These are phyloP conservation scores for Arbacia lixula DNA, from an alignment of 53 echinoderm and acorn worm species.

Conservation along the genomic window DNA sequence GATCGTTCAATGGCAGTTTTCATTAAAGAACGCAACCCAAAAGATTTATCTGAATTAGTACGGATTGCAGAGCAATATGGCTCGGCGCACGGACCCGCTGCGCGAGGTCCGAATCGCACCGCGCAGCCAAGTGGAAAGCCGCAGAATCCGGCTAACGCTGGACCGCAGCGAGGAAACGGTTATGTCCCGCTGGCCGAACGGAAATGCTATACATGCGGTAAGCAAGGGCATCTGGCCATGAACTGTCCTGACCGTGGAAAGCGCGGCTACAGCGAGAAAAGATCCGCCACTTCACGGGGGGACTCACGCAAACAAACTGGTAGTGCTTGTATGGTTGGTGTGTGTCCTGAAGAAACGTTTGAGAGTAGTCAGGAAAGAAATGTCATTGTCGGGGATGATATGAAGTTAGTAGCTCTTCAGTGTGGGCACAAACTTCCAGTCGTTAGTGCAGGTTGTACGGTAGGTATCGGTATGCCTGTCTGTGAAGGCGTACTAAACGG, in stretches of 20 bases:
- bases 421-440: slow-evolving; percentile 22
- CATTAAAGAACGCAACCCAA: background rate
- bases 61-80: background rate
- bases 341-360: background rate
- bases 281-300: background rate
- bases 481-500: background rate
- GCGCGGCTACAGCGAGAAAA: background rate
- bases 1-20: background rate
- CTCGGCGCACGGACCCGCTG: background rate
- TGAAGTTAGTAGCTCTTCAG: background rate
- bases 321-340: background rate
- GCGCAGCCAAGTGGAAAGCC: too few species aligned
- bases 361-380: background rate
- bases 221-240: background rate
- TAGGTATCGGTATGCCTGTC: background rate
- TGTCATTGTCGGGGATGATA: background rate
- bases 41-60: background rate
- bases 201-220: background rate
- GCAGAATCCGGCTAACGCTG: too few species aligned
- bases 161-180: too few species aligned
- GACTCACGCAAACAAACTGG: background rate
- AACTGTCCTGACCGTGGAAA: background rate
- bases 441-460: background rate
- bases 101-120: too few species aligned
- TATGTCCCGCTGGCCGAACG: too few species aligned